Base-by-base conservation (phyloP, 2,797 vertebrate species). In the Fratercula arctica region DNA sequence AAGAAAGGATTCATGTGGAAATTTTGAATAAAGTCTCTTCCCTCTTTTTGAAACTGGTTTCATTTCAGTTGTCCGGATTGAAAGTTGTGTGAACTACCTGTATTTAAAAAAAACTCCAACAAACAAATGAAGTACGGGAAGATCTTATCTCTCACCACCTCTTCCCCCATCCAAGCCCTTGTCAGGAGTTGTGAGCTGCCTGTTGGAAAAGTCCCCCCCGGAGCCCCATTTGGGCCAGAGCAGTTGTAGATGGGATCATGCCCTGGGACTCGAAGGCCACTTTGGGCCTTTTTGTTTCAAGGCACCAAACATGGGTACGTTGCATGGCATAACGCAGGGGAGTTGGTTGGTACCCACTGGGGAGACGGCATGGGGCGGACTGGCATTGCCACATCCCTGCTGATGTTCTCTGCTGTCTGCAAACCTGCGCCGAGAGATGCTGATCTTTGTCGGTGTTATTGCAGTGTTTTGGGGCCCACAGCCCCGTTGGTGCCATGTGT, bases 261-360 rank as follows among this genome's bases (percentile, higher is more conserved):
- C 5, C 28, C n/a, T 74, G 39, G 16, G 11, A 16, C 26, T 69
- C 21, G 41, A 59, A 56, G 28, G 33, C 6, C 26, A 16, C 41
- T 7, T 6, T 4, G 26, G 17, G 3, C 3, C 15, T 31, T 63
- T 46, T 25, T 6, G 2, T 21, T 35, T 39, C 25, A 39, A 19
- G 7, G 64, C n/a, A n/a, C n/a, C 24, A 31, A 21, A 43, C 63
- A 1, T 3, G 10, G 8, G 26, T 9, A 8, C 0, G 0, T 50
- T 28, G n/a, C 10, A 7, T 39, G 67, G 45, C 41, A 10, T 41
- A 31, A 50, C 7, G 16, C 5, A 18, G 72, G 33, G 57, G 11
- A 54, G 14, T 5, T 37, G 33, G 17, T 29, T 48, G 20, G 29
- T 60, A 16, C 5, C 35, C 39, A 14, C 5, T 20, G 50, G 39